Percentiles rank a stretch among this genome's conserved stretches.
Conservation (phyloP, 2,113 vertebrate genomes). For the Climacteris rufus region DNA sequence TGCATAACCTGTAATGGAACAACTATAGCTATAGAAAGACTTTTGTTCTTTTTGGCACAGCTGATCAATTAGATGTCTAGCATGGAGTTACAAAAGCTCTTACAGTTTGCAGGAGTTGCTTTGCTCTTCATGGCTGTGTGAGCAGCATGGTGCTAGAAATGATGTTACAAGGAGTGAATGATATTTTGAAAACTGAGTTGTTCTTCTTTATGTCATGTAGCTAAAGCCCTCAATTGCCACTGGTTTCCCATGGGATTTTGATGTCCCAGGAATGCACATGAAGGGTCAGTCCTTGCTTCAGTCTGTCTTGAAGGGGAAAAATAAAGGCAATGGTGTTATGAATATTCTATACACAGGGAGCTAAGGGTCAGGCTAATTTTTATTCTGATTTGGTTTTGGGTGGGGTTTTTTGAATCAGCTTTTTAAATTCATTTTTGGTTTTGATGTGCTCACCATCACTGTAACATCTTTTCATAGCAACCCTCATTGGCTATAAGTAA, state of each 20-base stretch:
- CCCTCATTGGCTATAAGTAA: background rate
- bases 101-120: background rate
- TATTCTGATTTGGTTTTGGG: background rate
- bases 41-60: constrained; percentile 48
- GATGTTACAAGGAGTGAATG: background rate
- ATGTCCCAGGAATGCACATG: background rate
- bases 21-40: constrained; percentile 43
- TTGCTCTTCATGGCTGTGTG: background rate
- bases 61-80: constrained; percentile 41
- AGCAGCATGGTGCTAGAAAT: background rate
- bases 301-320: background rate
- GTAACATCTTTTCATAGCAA: background rate
- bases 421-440: background rate
- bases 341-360: too few relatives aligned
- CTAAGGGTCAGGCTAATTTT: background rate
- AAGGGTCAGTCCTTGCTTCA: background rate
- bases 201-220: background rate
- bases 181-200: background rate
- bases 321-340: background rate
- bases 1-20: constrained; percentile 52
- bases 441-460: background rate
- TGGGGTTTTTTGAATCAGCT: background rate
- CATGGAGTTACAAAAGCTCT: constrained; percentile 61
- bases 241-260: background rate
- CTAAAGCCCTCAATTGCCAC: background rate